These are phyloP conservation scores for Gallinago nigripennis DNA, from an alignment of 2,797 vertebrate genomes.

Conservation along the genomic window DNA sequence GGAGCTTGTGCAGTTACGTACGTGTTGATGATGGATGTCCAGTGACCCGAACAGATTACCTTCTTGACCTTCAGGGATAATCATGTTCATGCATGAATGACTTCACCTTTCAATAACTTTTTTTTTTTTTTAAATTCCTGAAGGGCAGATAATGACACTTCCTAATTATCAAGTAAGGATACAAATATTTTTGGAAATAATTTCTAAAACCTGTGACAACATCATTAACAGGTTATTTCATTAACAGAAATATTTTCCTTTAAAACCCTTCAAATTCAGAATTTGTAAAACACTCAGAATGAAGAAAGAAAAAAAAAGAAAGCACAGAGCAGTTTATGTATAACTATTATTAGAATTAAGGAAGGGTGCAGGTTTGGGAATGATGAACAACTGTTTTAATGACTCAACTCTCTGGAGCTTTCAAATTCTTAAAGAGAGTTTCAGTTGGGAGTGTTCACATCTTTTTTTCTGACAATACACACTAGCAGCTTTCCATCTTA, in stretches of 20 bases:
- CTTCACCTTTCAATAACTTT: not conserved
- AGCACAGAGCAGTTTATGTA: not conserved
- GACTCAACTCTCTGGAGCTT: not conserved
- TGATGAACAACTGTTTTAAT: slow-evolving; percentile 9
- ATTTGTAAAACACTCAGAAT: not conserved
- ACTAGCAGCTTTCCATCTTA: not conserved
- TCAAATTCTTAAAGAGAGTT: slow-evolving; percentile 14
- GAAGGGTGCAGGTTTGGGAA: not conserved
- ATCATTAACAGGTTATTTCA: not conserved
- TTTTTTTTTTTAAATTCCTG: not conserved
- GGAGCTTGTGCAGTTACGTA: not conserved
- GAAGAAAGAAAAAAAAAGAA: not conserved
- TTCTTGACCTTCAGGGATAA: not conserved
- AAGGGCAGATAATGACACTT: not conserved
- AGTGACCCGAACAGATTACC: not conserved
- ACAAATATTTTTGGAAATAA: not conserved
- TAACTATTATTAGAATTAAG: not conserved
- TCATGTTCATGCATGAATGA: not conserved
- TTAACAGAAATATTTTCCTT: not conserved
- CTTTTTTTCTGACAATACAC: slow-evolving; percentile 14
- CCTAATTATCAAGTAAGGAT: not conserved
- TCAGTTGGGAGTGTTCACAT: not conserved
- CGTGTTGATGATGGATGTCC: not conserved
- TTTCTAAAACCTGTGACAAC: not conserved
- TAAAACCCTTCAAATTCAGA: not conserved